Evolutionary conservation across 2,113 vertebrate species (phyloP).

Genomic region (Microcebus jonahi): DNA sequence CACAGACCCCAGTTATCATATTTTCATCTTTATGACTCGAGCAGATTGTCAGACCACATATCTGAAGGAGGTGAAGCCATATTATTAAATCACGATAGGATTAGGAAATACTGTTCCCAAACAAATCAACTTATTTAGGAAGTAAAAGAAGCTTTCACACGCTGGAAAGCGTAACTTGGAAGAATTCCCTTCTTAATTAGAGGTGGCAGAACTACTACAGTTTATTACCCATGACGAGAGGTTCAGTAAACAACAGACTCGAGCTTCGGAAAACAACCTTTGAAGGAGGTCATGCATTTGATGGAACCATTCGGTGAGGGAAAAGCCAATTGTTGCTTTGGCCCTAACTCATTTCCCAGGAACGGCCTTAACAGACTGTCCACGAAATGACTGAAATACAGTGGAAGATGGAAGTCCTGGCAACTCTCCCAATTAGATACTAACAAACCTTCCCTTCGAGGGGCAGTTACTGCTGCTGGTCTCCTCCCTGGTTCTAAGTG

Average conservation of each 20-base stretch:
- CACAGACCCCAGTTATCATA: constrained; percentile 52
- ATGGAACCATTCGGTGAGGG: background rate
- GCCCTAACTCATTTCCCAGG: background rate
- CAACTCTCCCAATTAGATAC: background rate
- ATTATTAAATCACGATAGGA: background rate
- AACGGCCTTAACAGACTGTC: background rate
- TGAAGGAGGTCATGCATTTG: too few species aligned
- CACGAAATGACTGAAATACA: background rate
- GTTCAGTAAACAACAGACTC: background rate
- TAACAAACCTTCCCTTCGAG: background rate
- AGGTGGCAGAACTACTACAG: background rate
- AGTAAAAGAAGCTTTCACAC: constrained; percentile 12
- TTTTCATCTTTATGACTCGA: constrained; percentile 67
- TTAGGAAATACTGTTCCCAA: background rate
- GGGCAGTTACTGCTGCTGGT: background rate
- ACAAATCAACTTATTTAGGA: constrained; percentile 56
- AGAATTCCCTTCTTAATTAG: constrained; percentile 12
- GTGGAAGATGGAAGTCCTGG: background rate
- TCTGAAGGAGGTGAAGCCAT: constrained; percentile 14
- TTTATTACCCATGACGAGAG: background rate
- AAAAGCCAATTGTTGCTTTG: background rate
- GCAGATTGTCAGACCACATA: background rate
- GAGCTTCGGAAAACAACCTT: background rate
- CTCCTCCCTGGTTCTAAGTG: background rate
- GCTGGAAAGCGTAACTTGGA: constrained; percentile 50